Evolutionary conservation across 2,113 vertebrate genomes (phyloP).

Genomic region (Chamaetylas fuelleborni): DNA sequence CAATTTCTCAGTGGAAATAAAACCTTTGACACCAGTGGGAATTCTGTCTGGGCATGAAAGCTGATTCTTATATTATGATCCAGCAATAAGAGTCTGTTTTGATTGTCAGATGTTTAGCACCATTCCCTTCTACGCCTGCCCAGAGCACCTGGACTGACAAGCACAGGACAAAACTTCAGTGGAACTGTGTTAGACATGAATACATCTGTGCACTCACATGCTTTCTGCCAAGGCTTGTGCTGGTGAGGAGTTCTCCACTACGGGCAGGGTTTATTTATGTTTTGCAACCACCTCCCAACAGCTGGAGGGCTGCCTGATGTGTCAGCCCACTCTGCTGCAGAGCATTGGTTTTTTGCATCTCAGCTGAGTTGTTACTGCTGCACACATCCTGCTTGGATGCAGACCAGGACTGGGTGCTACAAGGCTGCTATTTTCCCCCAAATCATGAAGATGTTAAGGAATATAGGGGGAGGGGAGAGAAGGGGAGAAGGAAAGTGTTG

Average conservation of each 20-base stretch:
- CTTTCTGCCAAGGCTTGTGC: not conserved
- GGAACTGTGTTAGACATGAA: not conserved
- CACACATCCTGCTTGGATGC: accelerated
- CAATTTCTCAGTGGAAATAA: constrained; percentile 45
- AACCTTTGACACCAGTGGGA: constrained; percentile 34
- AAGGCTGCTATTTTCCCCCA: not conserved
- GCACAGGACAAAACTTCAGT: not conserved
- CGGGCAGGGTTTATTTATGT: not conserved
- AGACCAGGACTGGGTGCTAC: accelerated
- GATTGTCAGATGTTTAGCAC: not conserved
- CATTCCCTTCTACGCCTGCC: not conserved
- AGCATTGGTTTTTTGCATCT: accelerated
- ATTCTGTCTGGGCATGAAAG: constrained; percentile 7
- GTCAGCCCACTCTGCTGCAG: not conserved
- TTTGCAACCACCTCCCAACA: not conserved
- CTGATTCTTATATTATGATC: not conserved
- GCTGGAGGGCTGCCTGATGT: not conserved
- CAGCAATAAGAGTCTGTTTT: not conserved
- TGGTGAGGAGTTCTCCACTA: not conserved
- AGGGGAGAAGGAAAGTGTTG: accelerated
- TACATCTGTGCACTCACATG: accelerated
- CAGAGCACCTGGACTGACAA: not conserved
- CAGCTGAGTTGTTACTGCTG: accelerated
- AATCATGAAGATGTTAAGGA: not conserved
- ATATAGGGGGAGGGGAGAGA: not conserved